Conservation (phyloP, 2,888 invertebrate genomes). For the Andrena flavipes region DNA sequence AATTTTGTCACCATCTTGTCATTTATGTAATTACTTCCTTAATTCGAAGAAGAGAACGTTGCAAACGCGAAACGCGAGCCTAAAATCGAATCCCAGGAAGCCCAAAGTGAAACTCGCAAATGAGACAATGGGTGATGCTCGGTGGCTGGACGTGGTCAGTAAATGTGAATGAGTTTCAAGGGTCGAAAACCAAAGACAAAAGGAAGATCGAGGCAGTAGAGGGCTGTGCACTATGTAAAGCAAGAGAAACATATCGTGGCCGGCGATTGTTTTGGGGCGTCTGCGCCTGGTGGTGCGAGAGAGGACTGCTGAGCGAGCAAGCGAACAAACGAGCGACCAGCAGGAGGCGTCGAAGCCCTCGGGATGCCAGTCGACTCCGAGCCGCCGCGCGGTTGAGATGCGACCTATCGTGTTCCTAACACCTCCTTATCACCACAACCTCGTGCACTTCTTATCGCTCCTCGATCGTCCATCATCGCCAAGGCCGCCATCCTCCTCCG, state of each 20-base stretch:
- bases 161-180: not conserved
- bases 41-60: not conserved
- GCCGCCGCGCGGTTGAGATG: constrained; percentile 78
- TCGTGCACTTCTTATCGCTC: constrained; percentile 55
- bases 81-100: not conserved
- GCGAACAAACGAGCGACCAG: constrained; percentile 49
- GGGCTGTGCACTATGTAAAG: not conserved
- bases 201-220: not conserved
- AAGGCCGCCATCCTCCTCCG: not conserved
- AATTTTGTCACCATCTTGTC: too few relatives aligned
- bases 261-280: constrained; percentile 71
- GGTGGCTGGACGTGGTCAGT: not conserved
- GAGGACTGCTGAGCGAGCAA: constrained; percentile 51
- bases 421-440: constrained; percentile 41
- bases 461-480: constrained; percentile 5
- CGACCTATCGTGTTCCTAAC: constrained; percentile 53
- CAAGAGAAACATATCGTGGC: constrained; percentile 40
- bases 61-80: not conserved
- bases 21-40: too few relatives aligned
- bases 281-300: constrained; percentile 68
- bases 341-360: constrained; percentile 71
- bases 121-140: not conserved
- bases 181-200: not conserved
- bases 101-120: not conserved
- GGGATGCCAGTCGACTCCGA: constrained; percentile 80